Percentiles rank a stretch among this genome's conserved stretches.
phyloP scores from a whole-genome alignment of 2,113 vertebrate species.

The Xiphorhynchus elegans region DNA sequence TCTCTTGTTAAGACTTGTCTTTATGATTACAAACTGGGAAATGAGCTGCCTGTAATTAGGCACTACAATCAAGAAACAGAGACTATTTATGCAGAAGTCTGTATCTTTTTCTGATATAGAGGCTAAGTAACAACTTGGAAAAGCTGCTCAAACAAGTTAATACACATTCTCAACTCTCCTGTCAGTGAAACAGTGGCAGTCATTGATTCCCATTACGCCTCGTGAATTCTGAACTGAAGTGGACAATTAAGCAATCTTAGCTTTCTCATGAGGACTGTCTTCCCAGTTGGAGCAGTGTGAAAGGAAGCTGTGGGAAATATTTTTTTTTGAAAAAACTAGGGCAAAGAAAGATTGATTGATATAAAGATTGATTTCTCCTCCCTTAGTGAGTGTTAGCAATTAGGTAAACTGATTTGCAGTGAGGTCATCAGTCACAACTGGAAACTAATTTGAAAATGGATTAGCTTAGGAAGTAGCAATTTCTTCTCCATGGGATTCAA shows the following conservation, averaged over 20 bases:
- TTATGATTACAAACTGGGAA: background rate
- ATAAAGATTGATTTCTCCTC: conserved; percentile 50
- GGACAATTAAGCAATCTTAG: conserved; percentile 14
- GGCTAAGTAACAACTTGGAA: background rate
- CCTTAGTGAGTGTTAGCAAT: conserved; percentile 56
- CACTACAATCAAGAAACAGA: background rate
- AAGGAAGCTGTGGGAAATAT: conserved; percentile 28
- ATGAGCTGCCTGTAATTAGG: background rate
- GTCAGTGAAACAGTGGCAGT: background rate
- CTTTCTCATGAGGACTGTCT: conserved; percentile 35
- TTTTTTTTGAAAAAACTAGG: background rate
- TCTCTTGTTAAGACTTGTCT: background rate
- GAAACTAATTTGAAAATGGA: conserved; percentile 80
- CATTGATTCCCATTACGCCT: background rate
- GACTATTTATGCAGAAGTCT: background rate
- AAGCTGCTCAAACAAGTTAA: background rate
- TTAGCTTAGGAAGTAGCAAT: conserved; percentile 73
- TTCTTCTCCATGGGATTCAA: conserved; percentile 70
- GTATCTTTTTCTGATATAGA: background rate
- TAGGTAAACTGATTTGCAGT: conserved; percentile 71
- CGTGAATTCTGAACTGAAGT: background rate
- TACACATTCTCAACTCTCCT: background rate
- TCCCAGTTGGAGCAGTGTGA: background rate
- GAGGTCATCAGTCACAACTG: conserved; percentile 77
- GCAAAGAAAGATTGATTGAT: background rate